phyloP scores from a whole-genome alignment of 2,888 invertebrate species.

The Orthonevra nobilis region DNA sequence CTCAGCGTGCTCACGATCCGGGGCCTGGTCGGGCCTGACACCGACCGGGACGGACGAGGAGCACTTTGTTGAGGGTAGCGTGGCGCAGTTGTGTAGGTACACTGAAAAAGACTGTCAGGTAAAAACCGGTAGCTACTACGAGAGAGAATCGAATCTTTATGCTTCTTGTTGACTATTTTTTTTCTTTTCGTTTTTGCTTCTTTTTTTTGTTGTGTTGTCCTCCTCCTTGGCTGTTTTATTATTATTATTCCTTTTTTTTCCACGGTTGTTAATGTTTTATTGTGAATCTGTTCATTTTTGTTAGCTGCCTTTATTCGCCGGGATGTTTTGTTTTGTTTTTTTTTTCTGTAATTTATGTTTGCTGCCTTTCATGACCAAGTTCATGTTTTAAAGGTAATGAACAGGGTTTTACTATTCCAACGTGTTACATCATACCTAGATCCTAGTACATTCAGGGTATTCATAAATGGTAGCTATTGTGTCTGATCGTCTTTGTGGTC shows the following conservation, averaged over 20 bases:
- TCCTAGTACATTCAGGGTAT: no score
- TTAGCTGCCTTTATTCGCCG: conserved; percentile 57
- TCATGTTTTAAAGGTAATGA: conserved; percentile 51
- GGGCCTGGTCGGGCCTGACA: no score
- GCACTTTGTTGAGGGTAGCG: conserved; percentile 51
- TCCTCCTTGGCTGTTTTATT: no score
- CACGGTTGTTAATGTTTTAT: conserved; percentile 17
- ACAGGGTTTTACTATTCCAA: not conserved
- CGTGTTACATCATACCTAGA: conserved; percentile 52
- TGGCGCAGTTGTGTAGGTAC: conserved; percentile 47
- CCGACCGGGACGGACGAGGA: conserved; percentile 6
- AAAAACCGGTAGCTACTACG: conserved; percentile 70
- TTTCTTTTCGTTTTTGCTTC: conserved; percentile 24
- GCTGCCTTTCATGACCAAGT: conserved; percentile 57
- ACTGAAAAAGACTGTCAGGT: conserved; percentile 55
- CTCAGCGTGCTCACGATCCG: conserved; percentile 63
- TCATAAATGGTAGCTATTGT: no score
- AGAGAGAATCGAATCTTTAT: conserved; percentile 67
- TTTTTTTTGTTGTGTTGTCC: conserved; percentile 6
- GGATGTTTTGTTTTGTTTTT: conserved; percentile 17
- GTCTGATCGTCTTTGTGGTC: no score
- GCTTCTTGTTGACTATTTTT: conserved; percentile 67
- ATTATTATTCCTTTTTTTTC: conserved; percentile 14
- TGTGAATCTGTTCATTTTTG: conserved; percentile 30
- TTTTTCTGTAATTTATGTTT: conserved; percentile 33